Conservation (phyloP, 2,797 vertebrate species). For the Limosa lapponica region DNA sequence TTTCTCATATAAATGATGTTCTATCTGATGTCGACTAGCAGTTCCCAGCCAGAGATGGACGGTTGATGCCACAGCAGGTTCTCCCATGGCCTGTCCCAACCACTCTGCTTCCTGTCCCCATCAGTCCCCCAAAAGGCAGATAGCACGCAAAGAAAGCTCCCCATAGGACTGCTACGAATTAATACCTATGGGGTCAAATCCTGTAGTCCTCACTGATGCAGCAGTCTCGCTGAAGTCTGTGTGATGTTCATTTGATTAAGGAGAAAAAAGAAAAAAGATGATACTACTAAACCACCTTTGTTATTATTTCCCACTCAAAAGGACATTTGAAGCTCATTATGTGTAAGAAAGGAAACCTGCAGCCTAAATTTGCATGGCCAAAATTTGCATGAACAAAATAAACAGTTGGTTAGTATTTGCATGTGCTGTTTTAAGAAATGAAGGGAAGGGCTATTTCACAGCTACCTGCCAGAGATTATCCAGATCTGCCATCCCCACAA, state of each 20-base stretch:
- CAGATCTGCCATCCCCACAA: neutral
- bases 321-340: neutral
- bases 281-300: neutral
- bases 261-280: neutral
- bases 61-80: neutral
- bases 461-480: neutral
- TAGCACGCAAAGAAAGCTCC: neutral
- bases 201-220: neutral
- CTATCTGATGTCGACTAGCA: slow-evolving; percentile 29
- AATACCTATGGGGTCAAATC: neutral
- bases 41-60: neutral
- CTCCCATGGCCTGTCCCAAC: neutral
- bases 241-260: accelerated
- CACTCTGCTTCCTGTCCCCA: accelerated
- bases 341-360: neutral
- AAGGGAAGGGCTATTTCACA: neutral
- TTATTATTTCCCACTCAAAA: neutral
- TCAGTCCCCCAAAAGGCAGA: neutral
- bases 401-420: slow-evolving; percentile 14
- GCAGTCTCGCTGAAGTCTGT: neutral
- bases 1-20: slow-evolving; percentile 26
- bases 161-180: accelerated
- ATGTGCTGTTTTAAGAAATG: neutral
- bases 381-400: slow-evolving; percentile 25
- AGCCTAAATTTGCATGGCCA: slow-evolving; percentile 8